Conservation (phyloP, 2,113 vertebrate genomes). For the Morone chrysops region DNA sequence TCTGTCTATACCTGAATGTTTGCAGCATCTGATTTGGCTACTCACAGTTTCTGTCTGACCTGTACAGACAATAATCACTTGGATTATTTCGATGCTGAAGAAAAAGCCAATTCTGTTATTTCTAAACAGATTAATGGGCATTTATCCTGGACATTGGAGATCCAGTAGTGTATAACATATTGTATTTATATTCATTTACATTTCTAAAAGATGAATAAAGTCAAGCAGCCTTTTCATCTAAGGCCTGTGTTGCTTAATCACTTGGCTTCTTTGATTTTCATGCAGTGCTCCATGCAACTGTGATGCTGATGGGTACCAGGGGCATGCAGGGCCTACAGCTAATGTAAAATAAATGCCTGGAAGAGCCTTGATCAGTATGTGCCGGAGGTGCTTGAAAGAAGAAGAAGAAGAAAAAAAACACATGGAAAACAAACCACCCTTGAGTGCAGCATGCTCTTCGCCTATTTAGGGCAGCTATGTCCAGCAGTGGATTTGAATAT, state of each 20-base stretch:
- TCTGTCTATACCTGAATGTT: too few species aligned
- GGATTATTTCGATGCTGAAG: not conserved
- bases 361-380: slow-evolving; percentile 74
- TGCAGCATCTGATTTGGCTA: too few species aligned
- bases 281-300: slow-evolving; percentile 60
- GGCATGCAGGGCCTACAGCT: slow-evolving; percentile 66
- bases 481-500: slow-evolving; percentile 87
- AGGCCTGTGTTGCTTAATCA: slow-evolving; percentile 53
- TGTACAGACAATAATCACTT: not conserved
- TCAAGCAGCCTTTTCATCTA: not conserved
- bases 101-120: too few species aligned
- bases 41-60: too few species aligned
- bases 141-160: too few species aligned
- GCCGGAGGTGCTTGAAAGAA: slow-evolving; percentile 67
- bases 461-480: slow-evolving; percentile 85
- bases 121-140: too few species aligned
- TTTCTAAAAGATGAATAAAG: too few species aligned
- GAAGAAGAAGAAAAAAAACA: slow-evolving; percentile 27
- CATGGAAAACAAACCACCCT: slow-evolving; percentile 77
- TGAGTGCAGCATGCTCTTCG: slow-evolving; percentile 80
- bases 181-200: too few species aligned
- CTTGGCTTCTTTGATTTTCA: slow-evolving; percentile 65
- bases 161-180: too few species aligned
- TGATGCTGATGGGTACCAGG: slow-evolving; percentile 67
- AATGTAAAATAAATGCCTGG: slow-evolving; percentile 74